These are phyloP conservation scores for Oscheius sp. DNA, from an alignment of 1,140 invertebrate genomes.

Conservation along the genomic window DNA sequence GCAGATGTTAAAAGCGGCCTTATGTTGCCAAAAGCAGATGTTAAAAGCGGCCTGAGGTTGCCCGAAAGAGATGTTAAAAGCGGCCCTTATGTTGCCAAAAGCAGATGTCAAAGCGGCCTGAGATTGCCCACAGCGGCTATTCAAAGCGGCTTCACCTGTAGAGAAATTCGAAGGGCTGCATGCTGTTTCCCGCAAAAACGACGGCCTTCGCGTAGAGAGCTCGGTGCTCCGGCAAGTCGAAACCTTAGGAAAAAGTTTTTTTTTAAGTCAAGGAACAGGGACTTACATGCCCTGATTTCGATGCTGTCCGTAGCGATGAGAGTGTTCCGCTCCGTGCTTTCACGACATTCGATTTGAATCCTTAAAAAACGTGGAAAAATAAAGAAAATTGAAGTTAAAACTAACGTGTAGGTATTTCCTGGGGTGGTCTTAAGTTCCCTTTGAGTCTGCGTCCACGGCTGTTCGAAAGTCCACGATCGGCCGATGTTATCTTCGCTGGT, in stretches of 20 bases:
- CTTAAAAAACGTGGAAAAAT: not conserved
- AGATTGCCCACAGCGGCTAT: no score
- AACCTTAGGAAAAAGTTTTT: not conserved
- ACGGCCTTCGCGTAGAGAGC: not conserved
- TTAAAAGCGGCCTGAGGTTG: no score
- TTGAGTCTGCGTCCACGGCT: not conserved
- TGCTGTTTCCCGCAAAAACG: not conserved
- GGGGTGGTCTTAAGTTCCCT: not conserved
- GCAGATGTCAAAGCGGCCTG: no score
- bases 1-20: no score
- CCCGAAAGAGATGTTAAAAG: no score
- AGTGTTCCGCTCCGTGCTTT: not conserved
- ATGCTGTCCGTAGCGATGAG: not conserved
- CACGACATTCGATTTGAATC: not conserved
- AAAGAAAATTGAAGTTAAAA: not conserved
- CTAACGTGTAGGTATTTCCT: not conserved
- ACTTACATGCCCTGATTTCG: slow-evolving; percentile 2
- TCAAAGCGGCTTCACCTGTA: no score
- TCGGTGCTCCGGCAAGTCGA: not conserved
- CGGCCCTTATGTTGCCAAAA: no score
- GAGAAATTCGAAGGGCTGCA: slow-evolving; percentile 7
- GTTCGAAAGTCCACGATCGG: not conserved
- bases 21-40: no score
- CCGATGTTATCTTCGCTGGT: no score
- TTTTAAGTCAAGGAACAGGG: not conserved